These are phyloP conservation scores for Campoplex capitator DNA, from an alignment of 2,888 invertebrate species.

Conservation along the genomic window DNA sequence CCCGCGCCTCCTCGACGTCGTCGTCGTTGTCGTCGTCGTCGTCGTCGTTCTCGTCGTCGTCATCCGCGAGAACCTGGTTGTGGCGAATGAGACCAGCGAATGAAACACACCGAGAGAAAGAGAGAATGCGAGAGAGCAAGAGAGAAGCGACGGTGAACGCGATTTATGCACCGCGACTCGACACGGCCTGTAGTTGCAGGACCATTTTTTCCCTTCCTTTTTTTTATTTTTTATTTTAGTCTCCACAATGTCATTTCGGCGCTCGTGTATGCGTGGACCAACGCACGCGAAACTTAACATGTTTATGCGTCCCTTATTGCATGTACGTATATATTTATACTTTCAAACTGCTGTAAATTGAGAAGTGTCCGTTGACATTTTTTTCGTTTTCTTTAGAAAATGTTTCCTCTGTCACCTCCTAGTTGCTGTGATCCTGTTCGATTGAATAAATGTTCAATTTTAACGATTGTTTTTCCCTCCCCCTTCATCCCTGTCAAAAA, in stretches of 20 bases:
- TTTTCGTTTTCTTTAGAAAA: conserved; percentile 1
- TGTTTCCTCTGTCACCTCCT: not conserved
- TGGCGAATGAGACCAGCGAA: conserved; percentile 53
- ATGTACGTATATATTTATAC: conserved; percentile 16
- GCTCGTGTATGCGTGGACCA: conserved; percentile 37
- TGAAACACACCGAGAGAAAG: conserved; percentile 40
- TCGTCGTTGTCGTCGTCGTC: conserved; percentile 43
- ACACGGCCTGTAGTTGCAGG: conserved; percentile 55
- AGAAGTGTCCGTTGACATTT: conserved; percentile 13
- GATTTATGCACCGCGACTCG: conserved; percentile 67
- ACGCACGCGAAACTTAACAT: conserved; percentile 19
- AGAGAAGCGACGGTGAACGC: conserved; percentile 54
- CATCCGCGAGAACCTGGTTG: conserved; percentile 33
- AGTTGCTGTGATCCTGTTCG: not conserved
- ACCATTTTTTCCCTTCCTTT: conserved; percentile 17
- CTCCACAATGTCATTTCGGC: conserved; percentile 20
- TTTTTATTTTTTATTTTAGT: not conserved
- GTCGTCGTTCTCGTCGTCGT: conserved; percentile 52
- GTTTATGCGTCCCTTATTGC: not conserved
- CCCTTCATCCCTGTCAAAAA: too few species aligned
- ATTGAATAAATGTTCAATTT: not conserved
- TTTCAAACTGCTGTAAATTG: conserved; percentile 16
- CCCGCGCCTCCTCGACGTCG: conserved; percentile 64
- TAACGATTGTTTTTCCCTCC: not conserved
- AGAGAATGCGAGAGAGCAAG: not conserved